phyloP scores from a whole-genome alignment of 2,888 invertebrate genomes.

The Spialia ferax region DNA sequence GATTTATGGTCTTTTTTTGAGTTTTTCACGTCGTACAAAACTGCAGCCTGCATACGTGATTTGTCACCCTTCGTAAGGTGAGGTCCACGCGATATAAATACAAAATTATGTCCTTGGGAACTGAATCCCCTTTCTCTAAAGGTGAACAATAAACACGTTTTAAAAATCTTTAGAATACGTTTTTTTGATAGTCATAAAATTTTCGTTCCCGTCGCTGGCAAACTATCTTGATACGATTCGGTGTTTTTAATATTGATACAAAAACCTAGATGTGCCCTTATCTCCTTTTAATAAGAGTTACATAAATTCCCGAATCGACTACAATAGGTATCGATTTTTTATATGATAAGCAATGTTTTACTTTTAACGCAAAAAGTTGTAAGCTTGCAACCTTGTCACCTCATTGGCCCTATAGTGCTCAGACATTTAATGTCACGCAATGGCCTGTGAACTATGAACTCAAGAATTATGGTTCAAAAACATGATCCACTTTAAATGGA shows the following conservation, averaged over 20 bases:
- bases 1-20: constrained; percentile 1
- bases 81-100: constrained; percentile 60
- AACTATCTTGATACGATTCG: not conserved
- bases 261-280: not conserved
- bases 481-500: not conserved
- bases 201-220: constrained; percentile 49
- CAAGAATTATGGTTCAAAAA: not conserved
- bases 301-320: too few relatives aligned
- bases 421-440: not conserved
- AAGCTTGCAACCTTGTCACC: not conserved
- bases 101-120: constrained; percentile 77
- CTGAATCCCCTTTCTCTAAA: constrained; percentile 58
- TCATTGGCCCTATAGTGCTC: not conserved
- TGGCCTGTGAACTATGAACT: not conserved
- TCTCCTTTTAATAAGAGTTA: not conserved
- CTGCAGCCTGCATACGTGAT: constrained; percentile 60
- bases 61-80: constrained; percentile 56
- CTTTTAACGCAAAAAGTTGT: not conserved
- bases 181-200: constrained; percentile 53
- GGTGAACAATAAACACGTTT: constrained; percentile 61
- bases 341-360: not conserved
- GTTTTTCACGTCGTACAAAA: constrained; percentile 20
- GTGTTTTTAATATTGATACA: not conserved
- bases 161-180: constrained; percentile 59
- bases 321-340: too few relatives aligned